Evolutionary conservation across 2,888 invertebrate species (phyloP).

Genomic region (Biston betularia): DNA sequence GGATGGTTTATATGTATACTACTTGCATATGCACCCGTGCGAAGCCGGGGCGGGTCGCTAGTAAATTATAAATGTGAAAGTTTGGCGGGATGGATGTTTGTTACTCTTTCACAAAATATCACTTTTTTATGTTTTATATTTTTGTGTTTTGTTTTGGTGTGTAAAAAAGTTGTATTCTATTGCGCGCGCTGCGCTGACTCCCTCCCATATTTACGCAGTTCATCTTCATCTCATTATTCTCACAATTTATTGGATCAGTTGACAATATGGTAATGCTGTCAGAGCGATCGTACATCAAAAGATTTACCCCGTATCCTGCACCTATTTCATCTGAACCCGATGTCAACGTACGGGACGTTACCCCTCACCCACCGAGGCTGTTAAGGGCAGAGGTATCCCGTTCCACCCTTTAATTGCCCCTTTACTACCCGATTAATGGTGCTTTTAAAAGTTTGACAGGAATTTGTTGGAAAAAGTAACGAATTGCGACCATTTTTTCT

Average conservation of each 20-base stretch:
- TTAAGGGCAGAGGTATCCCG: slow-evolving; percentile 14
- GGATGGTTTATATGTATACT: too few relatives aligned
- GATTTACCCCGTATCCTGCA: slow-evolving; percentile 44
- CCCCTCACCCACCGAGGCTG: slow-evolving; percentile 16
- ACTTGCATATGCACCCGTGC: too few relatives aligned
- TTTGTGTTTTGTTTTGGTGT: too few relatives aligned
- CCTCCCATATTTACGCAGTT: slow-evolving; percentile 12
- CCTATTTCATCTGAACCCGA: slow-evolving; percentile 25
- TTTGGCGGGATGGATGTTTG: too few relatives aligned
- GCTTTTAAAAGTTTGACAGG: not conserved
- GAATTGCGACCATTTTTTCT: not conserved
- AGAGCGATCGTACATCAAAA: slow-evolving; percentile 50
- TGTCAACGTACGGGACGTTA: slow-evolving; percentile 46
- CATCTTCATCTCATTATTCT: slow-evolving; percentile 29
- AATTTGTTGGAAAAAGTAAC: not conserved
- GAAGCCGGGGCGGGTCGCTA: too few relatives aligned
- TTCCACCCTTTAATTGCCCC: slow-evolving; percentile 17
- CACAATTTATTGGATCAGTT: slow-evolving; percentile 40
- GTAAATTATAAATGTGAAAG: too few relatives aligned
- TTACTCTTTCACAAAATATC: too few relatives aligned
- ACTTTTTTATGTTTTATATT: too few relatives aligned
- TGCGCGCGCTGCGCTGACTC: not conserved
- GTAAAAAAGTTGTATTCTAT: too few relatives aligned
- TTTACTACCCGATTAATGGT: not conserved
- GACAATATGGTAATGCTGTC: slow-evolving; percentile 46